phyloP scores from a whole-genome alignment of 2,113 vertebrate species.

The Tragulus kanchil region DNA sequence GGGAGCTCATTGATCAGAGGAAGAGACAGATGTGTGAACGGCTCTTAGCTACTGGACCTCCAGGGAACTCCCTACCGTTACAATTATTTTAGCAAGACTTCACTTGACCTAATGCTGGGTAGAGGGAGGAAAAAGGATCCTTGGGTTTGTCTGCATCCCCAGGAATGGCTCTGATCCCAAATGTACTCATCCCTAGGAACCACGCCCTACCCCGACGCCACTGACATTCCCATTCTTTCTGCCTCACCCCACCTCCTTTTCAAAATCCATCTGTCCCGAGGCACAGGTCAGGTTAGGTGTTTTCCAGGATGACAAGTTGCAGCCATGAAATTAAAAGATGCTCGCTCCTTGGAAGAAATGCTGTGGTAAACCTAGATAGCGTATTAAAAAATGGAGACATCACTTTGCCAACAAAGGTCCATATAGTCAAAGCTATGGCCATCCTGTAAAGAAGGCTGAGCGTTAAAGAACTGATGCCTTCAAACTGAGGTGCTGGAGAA shows the following conservation, averaged over 20 bases:
- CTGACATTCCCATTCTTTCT: not conserved
- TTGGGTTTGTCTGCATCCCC: not conserved
- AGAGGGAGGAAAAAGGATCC: not conserved
- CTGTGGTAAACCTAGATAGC: no score
- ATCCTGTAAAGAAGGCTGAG: not conserved
- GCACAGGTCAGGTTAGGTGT: not conserved
- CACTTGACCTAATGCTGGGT: not conserved
- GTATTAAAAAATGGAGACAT: no score
- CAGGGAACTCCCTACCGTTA: no score
- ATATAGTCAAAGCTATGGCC: not conserved
- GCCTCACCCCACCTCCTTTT: no score
- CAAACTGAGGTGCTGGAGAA: not conserved
- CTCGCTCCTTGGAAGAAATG: no score
- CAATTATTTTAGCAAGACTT: not conserved
- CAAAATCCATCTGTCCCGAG: not conserved
- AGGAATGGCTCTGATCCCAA: not conserved
- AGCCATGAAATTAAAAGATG: no score
- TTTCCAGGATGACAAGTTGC: not conserved
- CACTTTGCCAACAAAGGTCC: not conserved
- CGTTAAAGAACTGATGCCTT: not conserved
- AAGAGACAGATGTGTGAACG: not conserved
- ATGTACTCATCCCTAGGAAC: not conserved
- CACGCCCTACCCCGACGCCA: no score
- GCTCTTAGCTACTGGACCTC: no score
- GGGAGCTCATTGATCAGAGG: not conserved